Conservation (phyloP, 1,140 invertebrate species). For the Hetaerina americana region DNA sequence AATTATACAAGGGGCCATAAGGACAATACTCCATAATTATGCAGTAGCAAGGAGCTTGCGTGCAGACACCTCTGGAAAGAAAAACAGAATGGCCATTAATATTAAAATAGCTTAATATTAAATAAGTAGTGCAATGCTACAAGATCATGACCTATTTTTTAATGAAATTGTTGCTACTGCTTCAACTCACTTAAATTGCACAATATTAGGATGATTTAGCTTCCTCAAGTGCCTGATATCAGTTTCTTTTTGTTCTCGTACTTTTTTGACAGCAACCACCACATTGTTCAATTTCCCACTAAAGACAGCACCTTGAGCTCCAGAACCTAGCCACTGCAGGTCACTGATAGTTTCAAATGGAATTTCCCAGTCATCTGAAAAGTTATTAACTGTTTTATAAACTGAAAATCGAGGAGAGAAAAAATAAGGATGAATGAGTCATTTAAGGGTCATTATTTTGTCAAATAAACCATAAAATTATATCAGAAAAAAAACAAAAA, state of each 20-base stretch:
- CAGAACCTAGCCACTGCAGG: slow-evolving; percentile 84
- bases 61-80: slow-evolving; percentile 72
- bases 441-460: background rate
- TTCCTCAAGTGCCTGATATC: slow-evolving; percentile 89
- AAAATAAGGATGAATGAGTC: background rate
- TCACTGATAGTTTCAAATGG: slow-evolving; percentile 86
- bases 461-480: background rate
- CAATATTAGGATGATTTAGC: slow-evolving; percentile 92
- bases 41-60: slow-evolving; percentile 83
- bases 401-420: background rate
- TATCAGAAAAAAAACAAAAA: background rate
- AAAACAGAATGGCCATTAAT: slow-evolving; percentile 8
- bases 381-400: slow-evolving; percentile 17
- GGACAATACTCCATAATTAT: slow-evolving; percentile 98
- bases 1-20: slow-evolving; percentile 84
- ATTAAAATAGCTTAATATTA: no score
- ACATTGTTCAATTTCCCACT: slow-evolving; percentile 70
- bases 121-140: no score
- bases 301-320: slow-evolving; percentile 93
- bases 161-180: no score
- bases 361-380: slow-evolving; percentile 81
- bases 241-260: slow-evolving; percentile 83
- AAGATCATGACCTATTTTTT: no score
- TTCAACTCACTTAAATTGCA: slow-evolving; percentile 73
- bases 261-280: slow-evolving; percentile 92